Base-by-base conservation (phyloP, 2,888 invertebrate species). In the Chymomyza fuscimana region DNA sequence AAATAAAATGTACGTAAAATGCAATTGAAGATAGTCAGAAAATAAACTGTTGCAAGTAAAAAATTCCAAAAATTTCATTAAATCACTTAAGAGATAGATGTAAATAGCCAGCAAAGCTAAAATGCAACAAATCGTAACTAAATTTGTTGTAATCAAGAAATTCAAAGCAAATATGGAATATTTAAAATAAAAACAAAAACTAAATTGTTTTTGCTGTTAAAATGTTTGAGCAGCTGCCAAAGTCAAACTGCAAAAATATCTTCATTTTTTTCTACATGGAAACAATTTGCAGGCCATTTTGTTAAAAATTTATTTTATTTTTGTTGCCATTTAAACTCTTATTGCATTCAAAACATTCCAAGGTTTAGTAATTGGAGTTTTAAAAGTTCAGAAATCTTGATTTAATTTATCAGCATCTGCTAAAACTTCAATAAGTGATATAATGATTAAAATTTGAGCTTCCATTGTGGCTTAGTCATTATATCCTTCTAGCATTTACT, bases 221-320 rank as follows among this genome's bases (percentile, higher is more conserved):
- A 22, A n/a, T 40, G 4, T 9, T 22, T 15, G 12, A 9, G 7
- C 54, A 3, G 63, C 65, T 59, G 64, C 12, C 36, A 64, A 70
- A 73, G 76, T 19, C 79, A 73, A 78, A 68, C 60, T 73, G 78
- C 46, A 52, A 9, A 22, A 63, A n/a, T 54, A 12, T 46, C 46
- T 25, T 22, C 12, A 67, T 2, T 1, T 12, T 46, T 10, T 32
- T 7, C 0, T 1, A 7, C 40, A 25, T 25, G 10, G 1, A 46
- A 46, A 46, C 5, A 12, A 46, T 15, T 2, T 46, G 40, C 10
- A 12, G 10, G 40, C 12, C 10, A 46, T 46, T 12, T 46, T 12
- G 4, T 12, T 9, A 36, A 1, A 36, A 36, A 36, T 5, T 25
- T 25, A 36, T 1, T 3, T 36, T 36, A 36, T 9, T 36, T 36